These are phyloP conservation scores for Scortum barcoo DNA, from an alignment of 2,113 vertebrate genomes.

Conservation along the genomic window DNA sequence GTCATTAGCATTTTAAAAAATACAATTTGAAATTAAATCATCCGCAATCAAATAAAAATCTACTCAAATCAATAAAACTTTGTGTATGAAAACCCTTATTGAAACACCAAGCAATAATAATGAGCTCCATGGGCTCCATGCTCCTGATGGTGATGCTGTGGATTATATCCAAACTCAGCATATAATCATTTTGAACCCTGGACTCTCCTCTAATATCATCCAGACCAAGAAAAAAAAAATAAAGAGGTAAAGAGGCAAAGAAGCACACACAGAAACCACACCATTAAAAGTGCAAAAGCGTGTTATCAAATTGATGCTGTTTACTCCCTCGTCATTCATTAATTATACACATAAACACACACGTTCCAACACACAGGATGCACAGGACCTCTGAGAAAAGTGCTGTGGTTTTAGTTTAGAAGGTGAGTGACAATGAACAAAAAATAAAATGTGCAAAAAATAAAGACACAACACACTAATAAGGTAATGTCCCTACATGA, in stretches of 20 bases:
- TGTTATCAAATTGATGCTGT: slow-evolving; percentile 92
- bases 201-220: not conserved
- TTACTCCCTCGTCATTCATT: slow-evolving; percentile 89
- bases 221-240: not conserved
- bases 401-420: fast-evolving
- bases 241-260: not conserved
- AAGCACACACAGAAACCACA: slow-evolving; percentile 23
- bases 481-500: not conserved
- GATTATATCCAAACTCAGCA: not conserved
- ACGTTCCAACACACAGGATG: slow-evolving; percentile 23
- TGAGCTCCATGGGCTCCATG: not conserved
- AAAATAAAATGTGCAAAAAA: no score
- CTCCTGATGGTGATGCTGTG: not conserved
- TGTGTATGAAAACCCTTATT: no score
- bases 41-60: no score
- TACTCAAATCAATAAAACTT: no score
- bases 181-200: not conserved
- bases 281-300: slow-evolving; percentile 94
- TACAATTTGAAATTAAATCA: no score
- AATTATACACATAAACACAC: slow-evolving; percentile 80
- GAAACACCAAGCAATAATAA: no score
- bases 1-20: no score
- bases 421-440: not conserved
- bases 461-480: not conserved
- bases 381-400: not conserved